These are phyloP conservation scores for Cyprinodon tularosa DNA, from an alignment of 2,113 vertebrate genomes.

Conservation along the genomic window DNA sequence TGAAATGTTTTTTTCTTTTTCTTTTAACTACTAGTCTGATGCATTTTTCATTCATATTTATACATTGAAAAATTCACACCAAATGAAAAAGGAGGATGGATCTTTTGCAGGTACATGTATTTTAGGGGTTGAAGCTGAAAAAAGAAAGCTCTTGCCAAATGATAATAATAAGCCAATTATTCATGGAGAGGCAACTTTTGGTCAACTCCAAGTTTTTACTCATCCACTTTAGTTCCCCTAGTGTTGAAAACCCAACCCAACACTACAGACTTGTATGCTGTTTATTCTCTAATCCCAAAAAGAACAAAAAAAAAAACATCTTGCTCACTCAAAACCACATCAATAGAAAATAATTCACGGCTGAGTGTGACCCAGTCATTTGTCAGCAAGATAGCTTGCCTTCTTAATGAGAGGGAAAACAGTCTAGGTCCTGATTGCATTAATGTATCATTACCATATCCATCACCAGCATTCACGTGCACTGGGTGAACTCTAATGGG, in stretches of 20 bases:
- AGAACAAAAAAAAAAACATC: constrained; percentile 16
- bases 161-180: constrained; percentile 46
- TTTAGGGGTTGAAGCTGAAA: constrained; percentile 23
- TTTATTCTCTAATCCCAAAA: constrained; percentile 38
- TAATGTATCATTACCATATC: constrained; percentile 76
- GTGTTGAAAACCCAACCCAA: constrained; percentile 64
- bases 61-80: background rate
- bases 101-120: constrained; percentile 4
- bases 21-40: too few species aligned
- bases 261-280: constrained; percentile 48
- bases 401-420: constrained; percentile 74
- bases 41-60: too few species aligned
- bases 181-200: constrained; percentile 32
- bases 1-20: background rate
- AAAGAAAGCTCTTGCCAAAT: constrained; percentile 47
- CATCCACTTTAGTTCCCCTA: constrained; percentile 52
- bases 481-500: constrained; percentile 73
- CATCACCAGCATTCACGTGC: constrained; percentile 65
- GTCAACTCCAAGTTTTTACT: constrained; percentile 51
- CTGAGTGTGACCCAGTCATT: constrained; percentile 67
- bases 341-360: constrained; percentile 52
- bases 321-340: constrained; percentile 46
- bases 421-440: constrained; percentile 74
- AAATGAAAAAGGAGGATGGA: background rate
- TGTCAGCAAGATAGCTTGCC: constrained; percentile 70